Conservation (phyloP, 2,888 invertebrate genomes). For the Allophyes oxyacanthae region DNA sequence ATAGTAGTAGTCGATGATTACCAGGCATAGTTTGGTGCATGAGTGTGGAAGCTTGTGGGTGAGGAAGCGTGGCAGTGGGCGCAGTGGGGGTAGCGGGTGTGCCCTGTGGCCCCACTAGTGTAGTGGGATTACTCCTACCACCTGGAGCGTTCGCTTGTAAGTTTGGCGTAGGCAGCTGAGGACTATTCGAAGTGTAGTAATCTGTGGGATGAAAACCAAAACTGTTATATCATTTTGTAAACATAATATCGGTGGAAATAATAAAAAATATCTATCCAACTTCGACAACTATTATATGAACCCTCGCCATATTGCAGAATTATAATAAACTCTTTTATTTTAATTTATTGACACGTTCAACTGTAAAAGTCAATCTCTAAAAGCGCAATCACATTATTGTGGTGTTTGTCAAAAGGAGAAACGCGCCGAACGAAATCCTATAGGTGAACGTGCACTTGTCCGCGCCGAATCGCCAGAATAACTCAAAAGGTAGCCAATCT, state of each 20-base stretch:
- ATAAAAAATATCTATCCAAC: too few relatives aligned
- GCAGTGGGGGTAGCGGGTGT: constrained; percentile 71
- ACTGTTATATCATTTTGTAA: constrained; percentile 4
- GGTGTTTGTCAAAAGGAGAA: too few relatives aligned
- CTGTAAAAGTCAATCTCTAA: too few relatives aligned
- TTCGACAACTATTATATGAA: too few relatives aligned
- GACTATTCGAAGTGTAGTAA: constrained; percentile 76
- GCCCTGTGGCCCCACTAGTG: constrained; percentile 74
- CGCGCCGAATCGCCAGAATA: too few relatives aligned
- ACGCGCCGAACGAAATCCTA: too few relatives aligned
- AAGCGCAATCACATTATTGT: too few relatives aligned
- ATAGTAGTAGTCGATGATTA: constrained; percentile 58
- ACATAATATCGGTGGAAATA: neutral
- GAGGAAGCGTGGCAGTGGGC: constrained; percentile 73
- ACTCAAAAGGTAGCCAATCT: too few relatives aligned
- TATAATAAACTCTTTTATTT: too few relatives aligned
- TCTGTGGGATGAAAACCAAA: constrained; percentile 62
- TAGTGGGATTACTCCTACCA: constrained; percentile 68
- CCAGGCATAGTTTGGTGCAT: constrained; percentile 80
- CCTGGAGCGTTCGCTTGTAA: constrained; percentile 72
- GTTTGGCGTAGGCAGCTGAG: constrained; percentile 81
- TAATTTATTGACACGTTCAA: too few relatives aligned
- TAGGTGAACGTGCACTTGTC: too few relatives aligned
- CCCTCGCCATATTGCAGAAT: too few relatives aligned
- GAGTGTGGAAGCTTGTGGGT: constrained; percentile 74